phyloP scores from a whole-genome alignment of 2,113 vertebrate genomes.

The Pachycephala philippinensis region DNA sequence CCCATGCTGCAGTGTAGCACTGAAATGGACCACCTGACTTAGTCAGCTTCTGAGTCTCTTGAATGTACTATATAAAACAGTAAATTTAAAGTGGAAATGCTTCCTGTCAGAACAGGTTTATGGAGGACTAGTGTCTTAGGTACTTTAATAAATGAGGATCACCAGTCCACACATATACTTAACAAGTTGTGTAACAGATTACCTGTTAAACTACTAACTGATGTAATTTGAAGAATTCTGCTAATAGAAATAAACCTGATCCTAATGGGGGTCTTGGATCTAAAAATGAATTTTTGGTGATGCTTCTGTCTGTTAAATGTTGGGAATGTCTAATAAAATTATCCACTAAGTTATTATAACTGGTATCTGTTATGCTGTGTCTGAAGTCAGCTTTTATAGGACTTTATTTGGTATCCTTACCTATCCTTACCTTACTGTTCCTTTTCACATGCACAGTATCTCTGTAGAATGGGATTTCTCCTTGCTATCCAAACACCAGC shows the following conservation, averaged over 20 bases:
- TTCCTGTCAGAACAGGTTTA: neutral
- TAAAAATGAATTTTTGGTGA: neutral
- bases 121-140: neutral
- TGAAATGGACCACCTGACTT: neutral
- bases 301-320: neutral
- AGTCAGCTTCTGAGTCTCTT: neutral
- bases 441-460: neutral
- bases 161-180: neutral
- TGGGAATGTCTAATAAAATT: neutral
- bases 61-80: neutral
- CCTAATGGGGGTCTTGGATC: neutral
- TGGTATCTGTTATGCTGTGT: neutral
- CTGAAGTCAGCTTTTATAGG: neutral
- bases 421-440: no score
- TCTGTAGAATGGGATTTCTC: neutral
- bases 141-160: neutral
- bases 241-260: neutral
- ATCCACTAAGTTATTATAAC: neutral
- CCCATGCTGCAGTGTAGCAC: neutral
- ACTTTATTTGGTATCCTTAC: neutral
- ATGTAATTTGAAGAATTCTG: neutral
- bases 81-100: neutral
- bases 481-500: neutral
- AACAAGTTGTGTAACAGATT: neutral
- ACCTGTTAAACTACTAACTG: neutral